These are phyloP conservation scores for Cavia aperea DNA, from an alignment of 2,113 vertebrate species.

Conservation along the genomic window DNA sequence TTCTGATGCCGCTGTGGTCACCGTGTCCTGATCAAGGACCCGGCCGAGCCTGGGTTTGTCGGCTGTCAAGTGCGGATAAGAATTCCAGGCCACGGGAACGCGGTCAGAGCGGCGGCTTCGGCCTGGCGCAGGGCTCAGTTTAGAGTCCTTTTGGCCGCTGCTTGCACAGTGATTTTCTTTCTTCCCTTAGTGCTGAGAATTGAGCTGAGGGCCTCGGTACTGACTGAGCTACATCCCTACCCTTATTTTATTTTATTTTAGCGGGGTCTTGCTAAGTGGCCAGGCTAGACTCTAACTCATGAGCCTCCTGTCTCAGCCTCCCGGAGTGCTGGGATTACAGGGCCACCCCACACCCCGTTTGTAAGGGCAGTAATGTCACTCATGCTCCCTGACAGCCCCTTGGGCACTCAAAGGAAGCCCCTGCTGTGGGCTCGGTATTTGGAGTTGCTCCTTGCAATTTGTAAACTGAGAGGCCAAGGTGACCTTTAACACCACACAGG, in stretches of 20 bases:
- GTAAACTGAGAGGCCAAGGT: not conserved
- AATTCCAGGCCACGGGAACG: rapidly evolving
- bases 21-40: not conserved
- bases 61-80: not conserved
- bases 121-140: not conserved
- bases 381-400: rapidly evolving
- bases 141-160: not conserved
- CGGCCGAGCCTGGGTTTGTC: not conserved
- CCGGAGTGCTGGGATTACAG: not conserved
- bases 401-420: rapidly evolving
- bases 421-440: rapidly evolving
- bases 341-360: not conserved
- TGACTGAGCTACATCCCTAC: too few relatives aligned
- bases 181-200: not conserved
- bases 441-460: not conserved
- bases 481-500: not conserved
- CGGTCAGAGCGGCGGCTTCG: rapidly evolving
- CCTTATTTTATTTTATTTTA: not conserved
- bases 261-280: not conserved
- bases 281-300: not conserved
- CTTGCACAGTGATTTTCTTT: not conserved
- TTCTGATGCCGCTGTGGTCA: rapidly evolving
- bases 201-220: not conserved
- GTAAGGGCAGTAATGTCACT: not conserved
- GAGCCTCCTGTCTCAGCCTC: not conserved